Conservation (phyloP, 2,113 vertebrate genomes). For the Scartelaos histophorus region DNA sequence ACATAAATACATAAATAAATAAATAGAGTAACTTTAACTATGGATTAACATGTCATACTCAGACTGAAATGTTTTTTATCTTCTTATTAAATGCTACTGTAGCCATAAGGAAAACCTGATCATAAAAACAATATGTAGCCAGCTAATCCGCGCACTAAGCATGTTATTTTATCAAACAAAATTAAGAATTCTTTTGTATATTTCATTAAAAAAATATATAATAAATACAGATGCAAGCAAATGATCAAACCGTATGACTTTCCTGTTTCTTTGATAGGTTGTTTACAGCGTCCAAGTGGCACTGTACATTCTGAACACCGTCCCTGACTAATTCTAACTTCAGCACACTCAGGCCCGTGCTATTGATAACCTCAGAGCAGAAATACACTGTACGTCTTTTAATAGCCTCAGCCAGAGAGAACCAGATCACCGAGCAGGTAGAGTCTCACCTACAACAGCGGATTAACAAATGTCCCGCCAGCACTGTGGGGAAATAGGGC, state of each 20-base stretch:
- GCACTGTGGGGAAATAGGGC: constrained; percentile 50
- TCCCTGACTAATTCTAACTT: neutral
- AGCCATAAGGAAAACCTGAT: too few species aligned
- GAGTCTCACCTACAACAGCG: constrained; percentile 40
- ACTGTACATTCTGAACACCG: neutral
- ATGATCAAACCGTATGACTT: too few species aligned
- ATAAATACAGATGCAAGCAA: neutral
- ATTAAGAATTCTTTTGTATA: too few species aligned
- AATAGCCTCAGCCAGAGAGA: constrained; percentile 32
- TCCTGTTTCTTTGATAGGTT: neutral
- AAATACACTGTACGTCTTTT: constrained; percentile 22
- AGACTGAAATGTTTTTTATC: too few species aligned
- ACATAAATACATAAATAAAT: too few species aligned
- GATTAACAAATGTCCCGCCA: constrained; percentile 50
- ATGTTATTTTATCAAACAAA: too few species aligned
- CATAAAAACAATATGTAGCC: too few species aligned
- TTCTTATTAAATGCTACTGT: too few species aligned
- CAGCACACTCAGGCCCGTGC: neutral
- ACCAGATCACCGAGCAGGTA: constrained; percentile 32
- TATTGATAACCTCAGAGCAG: constrained; percentile 15
- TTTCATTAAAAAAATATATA: too few species aligned
- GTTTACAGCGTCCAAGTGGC: neutral
- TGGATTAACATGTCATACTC: too few species aligned
- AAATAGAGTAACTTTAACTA: too few species aligned
- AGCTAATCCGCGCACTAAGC: too few species aligned